These are phyloP conservation scores for Pseudoips prasinana DNA, from an alignment of 2,888 invertebrate genomes.

Conservation along the genomic window DNA sequence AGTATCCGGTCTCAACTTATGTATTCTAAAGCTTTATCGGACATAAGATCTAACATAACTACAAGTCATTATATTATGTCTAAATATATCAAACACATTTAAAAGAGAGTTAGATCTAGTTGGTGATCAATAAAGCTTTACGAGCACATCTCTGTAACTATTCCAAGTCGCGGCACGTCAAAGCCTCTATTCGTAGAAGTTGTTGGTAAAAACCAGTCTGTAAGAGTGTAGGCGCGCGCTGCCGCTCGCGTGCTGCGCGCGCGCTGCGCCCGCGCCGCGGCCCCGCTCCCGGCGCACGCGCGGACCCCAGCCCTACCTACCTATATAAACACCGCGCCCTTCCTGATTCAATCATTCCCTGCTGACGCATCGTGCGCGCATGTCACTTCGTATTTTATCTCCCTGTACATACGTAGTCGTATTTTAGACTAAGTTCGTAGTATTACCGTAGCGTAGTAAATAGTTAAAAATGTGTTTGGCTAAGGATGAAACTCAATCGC, in stretches of 20 bases:
- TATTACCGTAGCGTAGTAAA: slow-evolving; percentile 48
- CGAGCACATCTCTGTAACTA: slow-evolving; percentile 48
- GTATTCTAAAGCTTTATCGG: slow-evolving; percentile 17
- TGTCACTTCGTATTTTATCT: slow-evolving; percentile 51
- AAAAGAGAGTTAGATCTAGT: slow-evolving; percentile 24
- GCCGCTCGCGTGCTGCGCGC: slow-evolving; percentile 69
- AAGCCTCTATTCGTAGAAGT: slow-evolving; percentile 75
- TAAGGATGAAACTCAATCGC: slow-evolving; percentile 71
- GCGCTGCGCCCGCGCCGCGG: slow-evolving; percentile 66
- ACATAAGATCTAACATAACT: slow-evolving; percentile 19
- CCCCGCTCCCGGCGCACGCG: slow-evolving; percentile 51
- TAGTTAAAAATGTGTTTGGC: slow-evolving; percentile 76
- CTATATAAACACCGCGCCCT: slow-evolving; percentile 72
- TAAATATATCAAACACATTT: slow-evolving; percentile 26
- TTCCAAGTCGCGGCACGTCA: slow-evolving; percentile 68
- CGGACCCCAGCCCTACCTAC: slow-evolving; percentile 39
- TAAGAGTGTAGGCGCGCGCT: slow-evolving; percentile 71
- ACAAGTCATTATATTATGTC: slow-evolving; percentile 18
- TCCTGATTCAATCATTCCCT: slow-evolving; percentile 75
- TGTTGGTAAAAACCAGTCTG: slow-evolving; percentile 67
- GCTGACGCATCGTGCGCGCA: slow-evolving; percentile 63
- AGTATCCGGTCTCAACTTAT: too few species aligned
- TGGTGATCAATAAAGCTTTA: slow-evolving; percentile 59
- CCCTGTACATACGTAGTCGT: slow-evolving; percentile 74
- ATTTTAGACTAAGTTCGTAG: slow-evolving; percentile 55